A percentile compares a stretch with the other conserved stretches of the same genome.
These are phyloP conservation scores for Alexandromys oeconomus DNA, from an alignment of 2,797 vertebrate genomes.

Conservation along the genomic window DNA sequence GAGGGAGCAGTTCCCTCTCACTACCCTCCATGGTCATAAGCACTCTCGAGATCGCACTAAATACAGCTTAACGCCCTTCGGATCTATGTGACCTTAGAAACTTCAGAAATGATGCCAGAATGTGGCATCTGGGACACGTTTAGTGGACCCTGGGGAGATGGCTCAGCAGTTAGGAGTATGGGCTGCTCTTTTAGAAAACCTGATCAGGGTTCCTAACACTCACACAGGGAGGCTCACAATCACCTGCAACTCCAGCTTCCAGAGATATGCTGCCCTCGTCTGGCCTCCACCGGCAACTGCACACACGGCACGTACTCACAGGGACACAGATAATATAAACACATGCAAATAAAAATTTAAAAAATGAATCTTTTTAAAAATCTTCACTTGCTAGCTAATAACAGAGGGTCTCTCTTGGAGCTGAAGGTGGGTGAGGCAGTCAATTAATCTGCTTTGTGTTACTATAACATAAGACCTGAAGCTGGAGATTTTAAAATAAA, in stretches of 20 bases:
- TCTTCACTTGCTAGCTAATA: neutral
- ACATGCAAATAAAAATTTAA: neutral
- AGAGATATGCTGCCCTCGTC: neutral
- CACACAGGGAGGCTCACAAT: neutral
- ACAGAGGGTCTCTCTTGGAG: neutral
- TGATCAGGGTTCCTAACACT: neutral
- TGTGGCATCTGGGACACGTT: neutral
- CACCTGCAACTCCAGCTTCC: no score
- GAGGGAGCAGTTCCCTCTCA: neutral
- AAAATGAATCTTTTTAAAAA: neutral
- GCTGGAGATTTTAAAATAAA: neutral
- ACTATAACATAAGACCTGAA: neutral
- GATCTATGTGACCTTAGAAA: neutral
- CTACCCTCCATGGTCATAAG: neutral
- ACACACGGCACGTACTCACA: neutral
- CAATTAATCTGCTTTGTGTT: neutral
- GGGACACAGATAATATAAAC: neutral
- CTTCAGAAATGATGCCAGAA: neutral
- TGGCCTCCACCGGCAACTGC: neutral
- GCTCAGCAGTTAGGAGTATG: neutral
- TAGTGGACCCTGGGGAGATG: neutral
- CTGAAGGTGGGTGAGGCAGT: neutral
- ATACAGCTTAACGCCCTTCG: neutral
- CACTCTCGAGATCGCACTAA: constrained; percentile 11
- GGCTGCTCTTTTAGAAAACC: neutral